Base-by-base conservation (phyloP, 1,140 invertebrate species). In the Radopholus similis region DNA sequence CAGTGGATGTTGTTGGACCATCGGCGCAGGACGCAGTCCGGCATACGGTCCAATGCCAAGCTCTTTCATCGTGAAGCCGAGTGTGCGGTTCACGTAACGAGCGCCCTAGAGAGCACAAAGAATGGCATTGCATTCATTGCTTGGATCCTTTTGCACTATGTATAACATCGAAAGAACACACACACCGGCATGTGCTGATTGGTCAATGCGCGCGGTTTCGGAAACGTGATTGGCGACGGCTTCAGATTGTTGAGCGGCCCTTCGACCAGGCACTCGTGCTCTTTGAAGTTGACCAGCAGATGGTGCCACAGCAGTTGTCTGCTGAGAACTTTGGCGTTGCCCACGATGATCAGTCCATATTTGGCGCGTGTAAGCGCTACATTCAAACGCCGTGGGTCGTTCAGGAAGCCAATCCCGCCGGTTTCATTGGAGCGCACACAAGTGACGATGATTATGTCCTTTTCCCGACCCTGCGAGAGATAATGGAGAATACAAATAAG, bases 301-400 rank as follows among this genome's bases (percentile, higher is more conserved):
- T 99, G 93, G 83, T 99, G 97, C 96, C 96, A 99, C 0, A 99
- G 85, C 0, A 92, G 91, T 85, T 98, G 95, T 84, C 88, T 30
- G 1, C 94, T 93, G 0, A 99, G 85, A 8, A 99, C 93, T 85
- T 97, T 98, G 0, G 96, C 95, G 85, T 99, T 99, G 49, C 96
- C 96, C 57, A 99, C 92, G 71, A 99, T 93, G 49, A 99, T 97
- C 26, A 98, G 90, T 15, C 96, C 96, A 53, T 82, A 98, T 81
- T 93, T 96, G 2, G 96, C 93, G 68, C 96, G 87, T 0, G 96
- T 99, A 1, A 99, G 83, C 0, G 96, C 96, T 0, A 99, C 96
- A 84, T 99, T 99, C 0, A 99, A 85, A 66, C 96, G 89, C 4
- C 96, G 86, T 0, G 96, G 95, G 84, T 99, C 96, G 80, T 95